Percentiles rank a stretch among this genome's conserved stretches.
These are phyloP conservation scores for Diabrotica balteata DNA, from an alignment of 2,888 invertebrate genomes.

Conservation along the genomic window DNA sequence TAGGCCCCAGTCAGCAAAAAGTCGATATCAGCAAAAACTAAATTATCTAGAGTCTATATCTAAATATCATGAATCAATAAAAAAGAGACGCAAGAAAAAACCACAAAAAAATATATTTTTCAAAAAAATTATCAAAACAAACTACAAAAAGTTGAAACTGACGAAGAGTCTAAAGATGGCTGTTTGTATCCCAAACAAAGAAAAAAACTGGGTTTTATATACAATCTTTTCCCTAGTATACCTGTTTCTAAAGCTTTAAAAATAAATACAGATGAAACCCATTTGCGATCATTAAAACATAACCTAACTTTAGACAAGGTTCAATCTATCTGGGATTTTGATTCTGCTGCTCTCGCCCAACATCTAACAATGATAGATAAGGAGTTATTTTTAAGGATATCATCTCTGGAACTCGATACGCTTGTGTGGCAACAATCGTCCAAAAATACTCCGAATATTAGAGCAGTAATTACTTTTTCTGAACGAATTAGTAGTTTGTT, in stretches of 20 bases:
- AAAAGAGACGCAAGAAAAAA: conserved; percentile 36
- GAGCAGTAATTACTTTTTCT: conserved; percentile 63
- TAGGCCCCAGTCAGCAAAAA: conserved; percentile 60
- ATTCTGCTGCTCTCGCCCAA: conserved; percentile 62
- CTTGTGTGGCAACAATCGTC: conserved; percentile 60
- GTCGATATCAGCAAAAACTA: conserved; percentile 59
- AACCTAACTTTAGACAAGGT: conserved; percentile 57
- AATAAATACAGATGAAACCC: conserved; percentile 45
- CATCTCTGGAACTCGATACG: conserved; percentile 59
- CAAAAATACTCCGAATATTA: conserved; percentile 63
- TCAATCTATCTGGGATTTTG: conserved; percentile 64
- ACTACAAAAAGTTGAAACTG: conserved; percentile 33
- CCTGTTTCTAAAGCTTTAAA: conserved; percentile 32
- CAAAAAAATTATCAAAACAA: conserved; percentile 36
- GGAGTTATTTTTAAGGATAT: conserved; percentile 63
- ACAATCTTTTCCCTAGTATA: conserved; percentile 37
- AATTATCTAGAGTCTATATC: conserved; percentile 53
- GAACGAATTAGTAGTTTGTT: conserved; percentile 63
- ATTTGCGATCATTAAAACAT: conserved; percentile 55
- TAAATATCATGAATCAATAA: conserved; percentile 35
- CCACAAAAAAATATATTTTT: conserved; percentile 19
- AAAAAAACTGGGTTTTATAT: conserved; percentile 41
- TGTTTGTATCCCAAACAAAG: conserved; percentile 32
- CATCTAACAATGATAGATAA: conserved; percentile 65
- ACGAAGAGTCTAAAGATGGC: conserved; percentile 40